Base-by-base conservation (phyloP, 1,140 invertebrate species). In the Drosophila kanapiae region DNA sequence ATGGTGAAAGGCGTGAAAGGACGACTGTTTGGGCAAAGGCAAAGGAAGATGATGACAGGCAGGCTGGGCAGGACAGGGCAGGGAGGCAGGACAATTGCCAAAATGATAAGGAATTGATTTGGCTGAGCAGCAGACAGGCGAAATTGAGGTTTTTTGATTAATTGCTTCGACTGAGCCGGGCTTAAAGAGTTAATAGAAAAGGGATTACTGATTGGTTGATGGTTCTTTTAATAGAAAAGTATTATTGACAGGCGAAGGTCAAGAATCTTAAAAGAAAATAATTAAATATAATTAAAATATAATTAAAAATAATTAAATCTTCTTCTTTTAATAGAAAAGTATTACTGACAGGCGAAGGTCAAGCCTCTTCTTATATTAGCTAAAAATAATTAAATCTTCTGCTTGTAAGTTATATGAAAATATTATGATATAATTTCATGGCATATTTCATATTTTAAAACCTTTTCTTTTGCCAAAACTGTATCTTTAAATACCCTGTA, bases 1-100 rank as follows among this genome's bases (percentile, higher is more conserved):
- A 31, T 67, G 71, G 83, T 87, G 84, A 90, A 90, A 90, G 85
- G 85, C 78, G 85, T 90, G 85, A 90, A 90, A 82, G 86, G 86
- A 90, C 79, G 68, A 90, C 82, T 87, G 70, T 51, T 37, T 14
- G 33, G 33, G 3, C n/a, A n/a, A 9, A 38, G 49, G 62, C 49
- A 64, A 65, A 51, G 37, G 23, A 54, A 38, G 57, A 62, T 43
- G 38, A 11, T 23, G 53, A 47, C 35, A 37, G 58, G 13, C 31
- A 48, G 47, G 23, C 27, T 13, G 27, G 45, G 10, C 9, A 14
- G 13, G 35, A 11, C 35, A 37, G 37, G 38, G 7, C 43, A 16
- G 23, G 58, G 53, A 60, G 47, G 38, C 62, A 27, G 38, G 53
- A 33, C 57, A 45, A 48, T 69, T 79, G 61, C 18, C 48, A n/a